Evolutionary conservation across 2,113 vertebrate species (phyloP).

Genomic region (Lichenostomus cassidix): DNA sequence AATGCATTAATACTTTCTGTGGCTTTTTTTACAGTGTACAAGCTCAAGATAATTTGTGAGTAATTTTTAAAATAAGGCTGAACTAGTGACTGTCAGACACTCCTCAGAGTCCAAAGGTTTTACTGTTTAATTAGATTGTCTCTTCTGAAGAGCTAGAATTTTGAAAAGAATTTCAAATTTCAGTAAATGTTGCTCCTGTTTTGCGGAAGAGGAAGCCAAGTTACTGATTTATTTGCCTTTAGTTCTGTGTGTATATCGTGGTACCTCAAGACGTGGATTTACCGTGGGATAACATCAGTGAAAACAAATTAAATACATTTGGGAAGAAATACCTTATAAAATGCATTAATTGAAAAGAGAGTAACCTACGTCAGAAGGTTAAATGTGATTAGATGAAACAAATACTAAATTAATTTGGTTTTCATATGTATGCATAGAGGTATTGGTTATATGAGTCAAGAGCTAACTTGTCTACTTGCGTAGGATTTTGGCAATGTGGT

Average conservation of each 20-base stretch:
- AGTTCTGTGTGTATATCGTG: neutral
- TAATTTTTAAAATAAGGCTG: neutral
- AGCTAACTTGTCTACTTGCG: neutral
- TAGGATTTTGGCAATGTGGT: neutral
- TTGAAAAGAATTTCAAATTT: neutral
- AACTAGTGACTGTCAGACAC: neutral
- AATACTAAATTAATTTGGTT: neutral
- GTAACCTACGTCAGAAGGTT: neutral
- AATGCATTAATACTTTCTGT: neutral
- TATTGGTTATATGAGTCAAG: neutral
- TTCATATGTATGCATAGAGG: neutral
- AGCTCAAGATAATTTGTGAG: neutral
- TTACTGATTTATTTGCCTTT: neutral
- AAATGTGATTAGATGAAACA: neutral
- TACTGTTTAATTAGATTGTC: neutral
- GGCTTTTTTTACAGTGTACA: neutral
- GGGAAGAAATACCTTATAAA: neutral
- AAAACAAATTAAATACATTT: neutral
- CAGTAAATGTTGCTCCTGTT: neutral
- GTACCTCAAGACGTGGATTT: neutral
- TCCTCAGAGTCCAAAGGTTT: neutral
- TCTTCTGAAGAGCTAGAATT: neutral
- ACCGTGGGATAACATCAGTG: neutral
- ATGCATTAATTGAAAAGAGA: neutral
- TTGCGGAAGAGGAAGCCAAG: neutral